Percentiles rank a stretch among this genome's conserved stretches.
phyloP scores from a whole-genome alignment of 2,113 vertebrate species.

The Pelecanus crispus region DNA sequence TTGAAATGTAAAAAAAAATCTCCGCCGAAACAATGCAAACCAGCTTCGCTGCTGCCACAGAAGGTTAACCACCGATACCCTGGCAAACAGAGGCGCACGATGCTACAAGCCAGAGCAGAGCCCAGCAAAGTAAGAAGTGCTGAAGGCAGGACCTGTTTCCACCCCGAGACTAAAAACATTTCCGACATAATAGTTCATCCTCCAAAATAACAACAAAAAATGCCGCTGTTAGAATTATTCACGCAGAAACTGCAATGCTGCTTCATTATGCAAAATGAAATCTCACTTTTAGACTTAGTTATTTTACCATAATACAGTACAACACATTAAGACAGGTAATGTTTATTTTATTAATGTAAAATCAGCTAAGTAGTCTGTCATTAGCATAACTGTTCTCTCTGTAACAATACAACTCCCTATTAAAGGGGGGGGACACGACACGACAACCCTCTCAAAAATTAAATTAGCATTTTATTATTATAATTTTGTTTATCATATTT shows the following conservation, averaged over 20 bases:
- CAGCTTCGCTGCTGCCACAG: background rate
- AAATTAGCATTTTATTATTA: slow-evolving; percentile 78
- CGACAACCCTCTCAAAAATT: slow-evolving; percentile 66
- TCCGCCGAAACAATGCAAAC: background rate
- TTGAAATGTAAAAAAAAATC: background rate
- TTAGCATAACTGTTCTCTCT: slow-evolving; percentile 75
- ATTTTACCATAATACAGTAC: slow-evolving; percentile 59
- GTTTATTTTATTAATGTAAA: slow-evolving; percentile 79
- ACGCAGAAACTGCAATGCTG: slow-evolving; percentile 48
- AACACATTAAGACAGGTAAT: slow-evolving; percentile 72
- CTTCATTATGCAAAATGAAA: slow-evolving; percentile 68
- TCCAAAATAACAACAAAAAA: slow-evolving; percentile 39
- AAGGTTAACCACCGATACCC: background rate
- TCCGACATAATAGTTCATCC: slow-evolving; percentile 48
- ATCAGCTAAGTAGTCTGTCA: slow-evolving; percentile 73
- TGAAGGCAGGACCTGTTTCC: slow-evolving; percentile 28
- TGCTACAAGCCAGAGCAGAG: background rate
- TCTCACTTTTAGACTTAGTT: slow-evolving; percentile 66
- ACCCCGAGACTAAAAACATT: slow-evolving; percentile 33
- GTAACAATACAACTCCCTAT: slow-evolving; percentile 71
- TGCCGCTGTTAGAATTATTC: background rate
- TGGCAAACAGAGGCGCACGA: background rate
- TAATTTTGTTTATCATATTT: slow-evolving; percentile 69
- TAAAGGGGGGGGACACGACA: background rate
- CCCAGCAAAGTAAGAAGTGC: background rate